Evolutionary conservation across 1,140 invertebrate genomes (phyloP).

Genomic region (Manduca sexta): DNA sequence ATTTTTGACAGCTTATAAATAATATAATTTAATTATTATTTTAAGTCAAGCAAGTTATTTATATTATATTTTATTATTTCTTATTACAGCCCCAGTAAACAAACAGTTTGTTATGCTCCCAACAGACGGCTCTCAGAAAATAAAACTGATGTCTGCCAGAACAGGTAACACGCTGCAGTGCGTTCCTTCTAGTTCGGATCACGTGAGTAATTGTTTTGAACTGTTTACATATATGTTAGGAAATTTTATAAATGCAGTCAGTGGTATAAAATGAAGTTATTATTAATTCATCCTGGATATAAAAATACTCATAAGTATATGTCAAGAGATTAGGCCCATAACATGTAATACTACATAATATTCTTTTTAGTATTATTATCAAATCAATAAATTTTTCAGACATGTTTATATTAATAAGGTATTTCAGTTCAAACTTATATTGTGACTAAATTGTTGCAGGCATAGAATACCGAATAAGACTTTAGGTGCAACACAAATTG

Average conservation of each 20-base stretch:
- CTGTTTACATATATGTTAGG: neutral
- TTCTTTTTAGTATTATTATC: no score
- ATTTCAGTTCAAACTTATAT: neutral
- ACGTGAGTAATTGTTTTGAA: slow-evolving; percentile 22
- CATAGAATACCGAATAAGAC: slow-evolving; percentile 27
- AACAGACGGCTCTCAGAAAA: slow-evolving; percentile 40
- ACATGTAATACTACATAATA: no score
- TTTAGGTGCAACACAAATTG: slow-evolving; percentile 13
- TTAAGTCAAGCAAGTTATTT: no score
- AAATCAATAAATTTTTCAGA: no score
- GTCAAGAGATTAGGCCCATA: no score
- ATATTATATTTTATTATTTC: no score
- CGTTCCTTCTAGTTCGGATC: slow-evolving; percentile 26
- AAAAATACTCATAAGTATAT: no score
- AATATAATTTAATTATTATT: no score
- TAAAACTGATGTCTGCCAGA: slow-evolving; percentile 39
- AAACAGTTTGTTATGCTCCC: slow-evolving; percentile 70
- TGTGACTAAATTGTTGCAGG: slow-evolving; percentile 25
- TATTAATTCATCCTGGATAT: no score
- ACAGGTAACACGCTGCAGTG: slow-evolving; percentile 31
- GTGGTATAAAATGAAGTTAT: no score
- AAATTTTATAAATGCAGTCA: no score
- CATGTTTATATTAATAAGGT: neutral
- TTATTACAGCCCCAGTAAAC: slow-evolving; percentile 69
- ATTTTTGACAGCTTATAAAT: no score